These are phyloP conservation scores for Machaerirhynchus nigripectus DNA, from an alignment of 2,113 vertebrate species.

Conservation along the genomic window DNA sequence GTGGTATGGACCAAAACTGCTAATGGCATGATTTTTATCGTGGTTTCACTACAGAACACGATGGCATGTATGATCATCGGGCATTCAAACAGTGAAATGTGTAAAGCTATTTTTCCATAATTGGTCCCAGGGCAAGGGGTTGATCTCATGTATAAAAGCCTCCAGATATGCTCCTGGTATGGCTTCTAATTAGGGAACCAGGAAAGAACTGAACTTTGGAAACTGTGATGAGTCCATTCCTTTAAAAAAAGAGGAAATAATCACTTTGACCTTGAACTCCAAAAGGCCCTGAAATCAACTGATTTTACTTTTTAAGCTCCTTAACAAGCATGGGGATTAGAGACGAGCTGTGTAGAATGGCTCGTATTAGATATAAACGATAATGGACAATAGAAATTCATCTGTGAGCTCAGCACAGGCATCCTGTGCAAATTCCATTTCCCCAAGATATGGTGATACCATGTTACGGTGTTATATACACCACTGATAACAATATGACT, in stretches of 20 bases:
- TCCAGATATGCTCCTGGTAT: slow-evolving; percentile 63
- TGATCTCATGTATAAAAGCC: slow-evolving; percentile 68
- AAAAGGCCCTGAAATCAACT: slow-evolving; percentile 77
- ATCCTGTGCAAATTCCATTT: slow-evolving; percentile 61
- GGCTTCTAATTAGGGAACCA: slow-evolving; percentile 74
- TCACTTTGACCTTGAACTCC: slow-evolving; percentile 81
- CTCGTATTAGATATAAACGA: slow-evolving; percentile 72
- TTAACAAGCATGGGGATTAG: slow-evolving; percentile 76
- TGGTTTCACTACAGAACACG: slow-evolving; percentile 59
- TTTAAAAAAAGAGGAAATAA: slow-evolving; percentile 68
- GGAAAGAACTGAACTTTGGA: slow-evolving; percentile 72
- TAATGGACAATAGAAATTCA: slow-evolving; percentile 70
- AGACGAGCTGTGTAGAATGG: slow-evolving; percentile 54
- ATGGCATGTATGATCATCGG: slow-evolving; percentile 61
- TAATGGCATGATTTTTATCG: slow-evolving; percentile 48
- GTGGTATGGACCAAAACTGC: slow-evolving; percentile 18
- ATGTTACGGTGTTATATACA: slow-evolving; percentile 6
- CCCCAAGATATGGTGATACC: slow-evolving; percentile 46
- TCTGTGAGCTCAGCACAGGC: slow-evolving; percentile 55
- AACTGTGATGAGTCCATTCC: slow-evolving; percentile 66
- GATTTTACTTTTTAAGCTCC: slow-evolving; percentile 76
- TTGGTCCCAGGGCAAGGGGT: slow-evolving; percentile 76
- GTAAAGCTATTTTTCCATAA: slow-evolving; percentile 73
- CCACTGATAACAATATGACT: slow-evolving; percentile 5
- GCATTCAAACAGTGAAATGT: slow-evolving; percentile 65